A percentile compares a stretch with the other conserved stretches of the same genome.
Conservation (phyloP, 1,140 invertebrate species). For the Galleria mellonella region DNA sequence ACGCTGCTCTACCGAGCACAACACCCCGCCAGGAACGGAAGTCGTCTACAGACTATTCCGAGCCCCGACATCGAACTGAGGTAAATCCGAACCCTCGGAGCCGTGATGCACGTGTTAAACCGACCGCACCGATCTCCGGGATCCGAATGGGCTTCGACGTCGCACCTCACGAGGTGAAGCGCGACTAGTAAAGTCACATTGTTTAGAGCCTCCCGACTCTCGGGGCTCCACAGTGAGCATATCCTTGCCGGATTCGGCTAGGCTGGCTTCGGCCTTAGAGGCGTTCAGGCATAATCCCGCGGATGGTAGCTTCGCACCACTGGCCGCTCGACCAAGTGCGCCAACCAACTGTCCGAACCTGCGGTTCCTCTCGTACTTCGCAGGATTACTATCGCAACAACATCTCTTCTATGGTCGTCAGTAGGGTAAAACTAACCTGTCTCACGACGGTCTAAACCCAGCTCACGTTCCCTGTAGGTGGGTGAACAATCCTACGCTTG, state of each 20-base stretch:
- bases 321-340: constrained; percentile 79
- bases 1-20: constrained; percentile 68
- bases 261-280: constrained; percentile 85
- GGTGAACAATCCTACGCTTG: constrained; percentile 90
- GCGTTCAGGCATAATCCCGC: constrained; percentile 89
- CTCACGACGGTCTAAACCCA: constrained; percentile 88
- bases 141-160: constrained; percentile 1
- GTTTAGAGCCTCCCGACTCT: constrained; percentile 75
- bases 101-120: constrained; percentile 10
- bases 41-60: constrained; percentile 75
- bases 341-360: constrained; percentile 84
- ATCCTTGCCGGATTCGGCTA: constrained; percentile 76
- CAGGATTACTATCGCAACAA: constrained; percentile 75
- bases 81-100: constrained; percentile 16
- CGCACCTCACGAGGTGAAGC: constrained; percentile 57
- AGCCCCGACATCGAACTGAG: constrained; percentile 71
- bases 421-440: constrained; percentile 85
- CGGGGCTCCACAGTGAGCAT: constrained; percentile 63
- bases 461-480: constrained; percentile 83
- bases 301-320: constrained; percentile 87
- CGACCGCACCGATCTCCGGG: background rate
- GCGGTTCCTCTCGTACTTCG: constrained; percentile 79
- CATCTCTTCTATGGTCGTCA: constrained; percentile 72
- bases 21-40: constrained; percentile 77
- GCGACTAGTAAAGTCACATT: constrained; percentile 78